Evolutionary conservation across 2,888 invertebrate genomes (phyloP), one percentile per base, ranked within the genome.

Genomic region (Tiphia femorata): DNA sequence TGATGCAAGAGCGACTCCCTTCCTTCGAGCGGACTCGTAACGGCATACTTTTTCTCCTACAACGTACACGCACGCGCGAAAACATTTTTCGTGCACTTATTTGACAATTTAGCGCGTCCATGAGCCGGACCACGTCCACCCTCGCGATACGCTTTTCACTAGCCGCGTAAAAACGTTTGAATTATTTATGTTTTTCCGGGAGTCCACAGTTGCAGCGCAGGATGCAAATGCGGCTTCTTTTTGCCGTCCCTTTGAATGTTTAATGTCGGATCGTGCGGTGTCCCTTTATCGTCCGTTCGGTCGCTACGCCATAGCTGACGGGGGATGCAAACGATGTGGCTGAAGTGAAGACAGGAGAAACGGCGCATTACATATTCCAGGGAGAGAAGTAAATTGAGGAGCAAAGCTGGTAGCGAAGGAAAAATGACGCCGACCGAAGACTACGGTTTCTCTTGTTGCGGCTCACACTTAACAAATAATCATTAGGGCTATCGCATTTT

Each of bases 111-210:
- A 73, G 67, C 70, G 59, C 66, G 62, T 58, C 51, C 37, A 58
- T 58, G 58, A 46, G 50, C 40, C 58, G 29, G 25, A 7, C 37
- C 30, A 5, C 19, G 37, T 25, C 23, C 29, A 21, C 20, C 14
- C 21, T 30, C 27, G 10, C 14, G 10, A 7, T 46, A 38, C 3
- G 16, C 37, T 41, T 56, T 57, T 37, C 58, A 47, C 50, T 35
- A 58, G 62, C 57, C 67, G 67, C 65, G 72, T 70, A 80, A 79
- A 81, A 80, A 81, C 72, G 75, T 75, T 73, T 80, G 80, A 82
- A 82, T 82, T 80, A 82, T 82, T 82, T 80, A 81, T 75, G 75
- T 80, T 82, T 79, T 78, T 78, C 64, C 67, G 57, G 52, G 59
- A 68, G 64, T 61, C 66, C 72, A 62, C 73, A 72, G 75, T 76